Conservation (phyloP, 1,140 invertebrate species). For the Drosophila sechellia region DNA sequence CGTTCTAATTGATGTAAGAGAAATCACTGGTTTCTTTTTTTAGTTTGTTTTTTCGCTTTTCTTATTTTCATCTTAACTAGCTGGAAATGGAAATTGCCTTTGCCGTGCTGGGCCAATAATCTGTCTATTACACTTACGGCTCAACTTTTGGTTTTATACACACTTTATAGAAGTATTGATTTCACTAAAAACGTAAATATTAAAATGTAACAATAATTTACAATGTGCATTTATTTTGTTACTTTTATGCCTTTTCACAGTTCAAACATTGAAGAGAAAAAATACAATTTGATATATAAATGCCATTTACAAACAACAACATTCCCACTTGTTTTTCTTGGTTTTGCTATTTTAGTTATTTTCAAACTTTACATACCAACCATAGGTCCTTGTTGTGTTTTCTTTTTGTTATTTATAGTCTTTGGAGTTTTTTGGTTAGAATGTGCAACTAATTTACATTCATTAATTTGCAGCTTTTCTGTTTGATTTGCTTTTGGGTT, state of each 20-base stretch:
- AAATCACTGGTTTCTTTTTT: conserved; percentile 62
- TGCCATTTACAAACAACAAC: conserved; percentile 67
- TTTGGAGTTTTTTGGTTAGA: conserved; percentile 63
- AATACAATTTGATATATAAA: conserved; percentile 57
- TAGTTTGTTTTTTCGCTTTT: conserved; percentile 15
- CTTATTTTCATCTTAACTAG: conserved; percentile 24
- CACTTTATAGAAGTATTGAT: conserved; percentile 18
- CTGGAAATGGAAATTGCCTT: conserved; percentile 35
- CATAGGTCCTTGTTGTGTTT: conserved; percentile 37
- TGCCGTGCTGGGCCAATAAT: conserved; percentile 9
- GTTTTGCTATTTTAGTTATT: neutral
- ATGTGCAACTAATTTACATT: conserved; percentile 63
- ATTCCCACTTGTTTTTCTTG: conserved; percentile 5
- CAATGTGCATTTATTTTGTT: conserved; percentile 67
- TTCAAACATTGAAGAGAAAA: conserved; percentile 61
- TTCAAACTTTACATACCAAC: conserved; percentile 47
- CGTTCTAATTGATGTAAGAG: conserved; percentile 59
- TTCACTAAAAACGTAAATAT: conserved; percentile 47
- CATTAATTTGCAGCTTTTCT: conserved; percentile 24
- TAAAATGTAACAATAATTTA: conserved; percentile 75
- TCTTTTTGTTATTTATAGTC: conserved; percentile 62
- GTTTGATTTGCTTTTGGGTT: conserved; percentile 28
- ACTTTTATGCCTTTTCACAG: conserved; percentile 32
- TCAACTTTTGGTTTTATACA: conserved; percentile 38
- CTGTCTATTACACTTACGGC: conserved; percentile 19